Percentiles rank a stretch among this genome's conserved stretches.
Evolutionary conservation across 2,797 vertebrate species (phyloP).

Genomic region (Dermochelys coriacea): DNA sequence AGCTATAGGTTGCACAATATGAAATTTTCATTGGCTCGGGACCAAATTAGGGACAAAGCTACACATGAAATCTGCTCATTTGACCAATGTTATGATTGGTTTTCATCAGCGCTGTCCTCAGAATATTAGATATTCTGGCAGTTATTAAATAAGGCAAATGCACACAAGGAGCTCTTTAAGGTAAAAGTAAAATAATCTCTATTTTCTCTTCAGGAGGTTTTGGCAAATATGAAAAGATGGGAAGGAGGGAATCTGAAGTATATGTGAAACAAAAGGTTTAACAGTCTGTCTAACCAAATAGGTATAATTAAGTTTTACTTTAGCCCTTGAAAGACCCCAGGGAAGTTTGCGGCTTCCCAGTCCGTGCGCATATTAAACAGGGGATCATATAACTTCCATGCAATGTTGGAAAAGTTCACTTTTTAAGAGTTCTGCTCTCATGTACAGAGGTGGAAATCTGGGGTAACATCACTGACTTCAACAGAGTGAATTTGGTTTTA

Average conservation of each 20-base stretch:
- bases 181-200: conserved; percentile 76
- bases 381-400: conserved; percentile 68
- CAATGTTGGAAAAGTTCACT: conserved; percentile 6
- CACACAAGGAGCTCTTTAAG: conserved; percentile 73
- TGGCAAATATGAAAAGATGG: conserved; percentile 68
- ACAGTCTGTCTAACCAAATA: conserved; percentile 60
- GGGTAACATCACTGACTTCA: background rate
- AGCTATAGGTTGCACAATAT: conserved; percentile 1
- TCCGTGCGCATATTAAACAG: conserved; percentile 75
- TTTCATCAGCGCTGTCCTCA: conserved; percentile 68
- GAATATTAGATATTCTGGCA: conserved; percentile 72
- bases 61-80: conserved; percentile 34
- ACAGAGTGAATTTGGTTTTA: background rate
- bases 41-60: conserved; percentile 58
- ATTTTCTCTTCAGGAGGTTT: conserved; percentile 76
- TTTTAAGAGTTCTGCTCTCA: background rate
- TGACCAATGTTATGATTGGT: conserved; percentile 68
- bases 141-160: conserved; percentile 72
- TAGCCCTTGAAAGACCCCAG: conserved; percentile 62
- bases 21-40: conserved; percentile 57
- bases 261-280: conserved; percentile 69
- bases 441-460: background rate
- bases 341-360: conserved; percentile 69
- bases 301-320: conserved; percentile 74
- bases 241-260: conserved; percentile 57